phyloP scores from a whole-genome alignment of 2,113 vertebrate species.

The Callocephalon fimbriatum region DNA sequence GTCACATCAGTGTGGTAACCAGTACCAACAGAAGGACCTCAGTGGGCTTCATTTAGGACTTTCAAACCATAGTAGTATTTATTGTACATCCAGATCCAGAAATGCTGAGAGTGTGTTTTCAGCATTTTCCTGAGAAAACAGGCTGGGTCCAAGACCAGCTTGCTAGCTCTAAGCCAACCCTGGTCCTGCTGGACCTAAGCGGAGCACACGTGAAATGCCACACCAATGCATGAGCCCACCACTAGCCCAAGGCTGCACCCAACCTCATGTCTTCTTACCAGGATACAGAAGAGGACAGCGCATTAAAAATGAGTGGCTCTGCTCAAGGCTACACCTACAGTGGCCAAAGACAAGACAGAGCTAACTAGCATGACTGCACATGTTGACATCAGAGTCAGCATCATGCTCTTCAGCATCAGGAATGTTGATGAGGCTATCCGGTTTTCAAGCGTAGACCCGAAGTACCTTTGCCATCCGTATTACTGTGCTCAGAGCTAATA shows the following conservation, averaged over 20 bases:
- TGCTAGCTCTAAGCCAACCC: not conserved
- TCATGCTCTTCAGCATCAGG: not conserved
- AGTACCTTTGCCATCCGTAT: not conserved
- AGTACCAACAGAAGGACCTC: not conserved
- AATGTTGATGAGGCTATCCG: not conserved
- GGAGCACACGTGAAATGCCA: fast-evolving
- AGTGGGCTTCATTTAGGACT: not conserved
- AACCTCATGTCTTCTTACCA: not conserved
- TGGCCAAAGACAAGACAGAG: not conserved
- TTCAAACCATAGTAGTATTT: not conserved
- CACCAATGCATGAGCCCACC: fast-evolving
- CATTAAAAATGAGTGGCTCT: fast-evolving
- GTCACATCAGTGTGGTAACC: not conserved
- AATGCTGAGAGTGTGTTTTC: not conserved
- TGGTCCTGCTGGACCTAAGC: not conserved
- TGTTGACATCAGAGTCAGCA: fast-evolving
- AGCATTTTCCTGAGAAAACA: not conserved
- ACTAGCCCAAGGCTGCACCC: not conserved
- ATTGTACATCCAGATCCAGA: not conserved
- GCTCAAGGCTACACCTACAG: not conserved
- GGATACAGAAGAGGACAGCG: not conserved
- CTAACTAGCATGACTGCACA: not conserved
- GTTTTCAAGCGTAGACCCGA: fast-evolving
- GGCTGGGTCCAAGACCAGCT: not conserved
- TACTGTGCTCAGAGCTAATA: not conserved